phyloP scores from a whole-genome alignment of 2,113 vertebrate genomes.

The Saccopteryx bilineata region DNA sequence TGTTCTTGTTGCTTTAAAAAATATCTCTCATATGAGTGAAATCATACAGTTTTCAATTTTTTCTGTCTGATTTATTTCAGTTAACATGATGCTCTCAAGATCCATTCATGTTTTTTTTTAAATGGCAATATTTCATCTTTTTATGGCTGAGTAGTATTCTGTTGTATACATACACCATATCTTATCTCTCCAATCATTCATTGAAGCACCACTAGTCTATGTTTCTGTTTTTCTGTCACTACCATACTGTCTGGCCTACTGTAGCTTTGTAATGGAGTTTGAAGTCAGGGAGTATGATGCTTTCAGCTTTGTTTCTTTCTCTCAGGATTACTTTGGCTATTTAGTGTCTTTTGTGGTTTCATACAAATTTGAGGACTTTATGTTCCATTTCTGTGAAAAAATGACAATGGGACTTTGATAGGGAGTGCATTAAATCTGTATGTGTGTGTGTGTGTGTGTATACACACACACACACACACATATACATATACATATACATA shows the following conservation, averaged over 20 bases:
- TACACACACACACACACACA: no score
- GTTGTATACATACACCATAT: no score
- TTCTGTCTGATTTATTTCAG: neutral
- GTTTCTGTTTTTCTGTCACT: neutral
- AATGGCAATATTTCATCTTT: neutral
- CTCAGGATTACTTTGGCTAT: neutral
- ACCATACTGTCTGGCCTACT: neutral
- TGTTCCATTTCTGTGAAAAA: neutral
- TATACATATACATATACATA: no score
- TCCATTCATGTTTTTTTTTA: neutral
- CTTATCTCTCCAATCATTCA: neutral
- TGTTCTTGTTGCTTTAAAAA: neutral
- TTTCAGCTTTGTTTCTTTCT: neutral
- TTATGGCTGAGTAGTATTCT: no score
- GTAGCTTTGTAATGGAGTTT: neutral
- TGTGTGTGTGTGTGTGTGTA: neutral
- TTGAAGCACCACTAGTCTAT: neutral
- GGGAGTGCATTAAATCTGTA: neutral
- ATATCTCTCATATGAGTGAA: neutral
- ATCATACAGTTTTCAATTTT: neutral
- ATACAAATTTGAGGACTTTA: neutral
- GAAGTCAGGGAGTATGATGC: neutral
- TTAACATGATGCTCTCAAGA: neutral
- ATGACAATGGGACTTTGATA: neutral
- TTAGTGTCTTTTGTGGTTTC: neutral